phyloP scores from a whole-genome alignment of 2,888 invertebrate species.

The Caenorhabditis sp. region DNA sequence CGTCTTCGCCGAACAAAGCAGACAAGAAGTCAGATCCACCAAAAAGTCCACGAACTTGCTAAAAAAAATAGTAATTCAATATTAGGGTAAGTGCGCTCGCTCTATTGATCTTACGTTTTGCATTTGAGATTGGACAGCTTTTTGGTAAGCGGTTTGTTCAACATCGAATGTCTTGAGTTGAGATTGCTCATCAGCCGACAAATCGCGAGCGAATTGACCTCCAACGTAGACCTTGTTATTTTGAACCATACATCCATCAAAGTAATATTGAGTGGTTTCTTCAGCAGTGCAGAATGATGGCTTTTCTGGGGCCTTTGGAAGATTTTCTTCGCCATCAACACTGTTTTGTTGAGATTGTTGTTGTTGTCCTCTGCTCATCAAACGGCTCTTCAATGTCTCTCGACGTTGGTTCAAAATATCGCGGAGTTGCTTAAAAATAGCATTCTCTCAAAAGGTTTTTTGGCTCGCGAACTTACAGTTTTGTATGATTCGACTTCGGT shows the following conservation, averaged over 20 bases:
- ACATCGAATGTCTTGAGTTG: slow-evolving; percentile 64
- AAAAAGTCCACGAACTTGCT: slow-evolving; percentile 67
- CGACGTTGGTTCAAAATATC: slow-evolving; percentile 37
- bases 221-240: slow-evolving; percentile 69
- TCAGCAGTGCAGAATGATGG: slow-evolving; percentile 68
- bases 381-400: slow-evolving; percentile 30
- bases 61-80: slow-evolving; percentile 19
- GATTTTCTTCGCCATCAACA: slow-evolving; percentile 13
- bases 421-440: slow-evolving; percentile 31
- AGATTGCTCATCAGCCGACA: slow-evolving; percentile 55
- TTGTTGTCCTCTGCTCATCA: slow-evolving; percentile 7
- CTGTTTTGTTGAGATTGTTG: slow-evolving; percentile 33
- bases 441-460: too few species aligned
- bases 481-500: slow-evolving; percentile 57
- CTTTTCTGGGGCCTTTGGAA: slow-evolving; percentile 58
- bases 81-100: too few species aligned
- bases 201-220: slow-evolving; percentile 63
- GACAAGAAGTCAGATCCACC: slow-evolving; percentile 58
- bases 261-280: slow-evolving; percentile 68
- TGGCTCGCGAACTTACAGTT: slow-evolving; percentile 46
- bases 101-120: too few species aligned
- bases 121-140: slow-evolving; percentile 54
- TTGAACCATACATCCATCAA: slow-evolving; percentile 67
- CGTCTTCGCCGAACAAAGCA: slow-evolving; percentile 53
- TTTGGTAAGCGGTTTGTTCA: slow-evolving; percentile 60